phyloP scores from a whole-genome alignment of 2,888 invertebrate genomes.

The Acanthosepion pharaonis region DNA sequence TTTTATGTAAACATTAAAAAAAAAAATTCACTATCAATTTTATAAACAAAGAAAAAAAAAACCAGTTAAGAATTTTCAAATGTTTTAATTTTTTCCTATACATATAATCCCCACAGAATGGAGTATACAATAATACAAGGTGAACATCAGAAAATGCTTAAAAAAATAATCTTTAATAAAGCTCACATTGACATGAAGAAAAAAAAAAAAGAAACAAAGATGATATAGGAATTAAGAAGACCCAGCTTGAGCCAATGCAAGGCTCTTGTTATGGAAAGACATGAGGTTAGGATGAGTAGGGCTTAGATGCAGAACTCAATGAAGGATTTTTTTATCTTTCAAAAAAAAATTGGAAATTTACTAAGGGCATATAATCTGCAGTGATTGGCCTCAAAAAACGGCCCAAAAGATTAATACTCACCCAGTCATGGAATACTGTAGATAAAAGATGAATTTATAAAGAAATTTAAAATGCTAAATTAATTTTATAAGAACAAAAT shows the following conservation, averaged over 20 bases:
- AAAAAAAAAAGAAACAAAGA: background rate
- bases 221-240: background rate
- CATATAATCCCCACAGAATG: background rate
- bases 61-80: conserved; percentile 15
- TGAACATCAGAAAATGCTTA: background rate
- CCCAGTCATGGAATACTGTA: background rate
- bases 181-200: background rate
- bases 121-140: conserved; percentile 2
- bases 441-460: background rate
- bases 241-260: background rate
- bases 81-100: background rate
- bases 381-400: background rate
- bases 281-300: background rate
- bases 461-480: background rate
- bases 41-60: background rate
- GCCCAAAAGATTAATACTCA: background rate
- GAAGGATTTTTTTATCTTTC: background rate
- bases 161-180: background rate
- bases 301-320: background rate
- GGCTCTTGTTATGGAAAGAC: background rate
- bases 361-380: background rate
- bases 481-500: background rate
- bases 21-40: too few species aligned
- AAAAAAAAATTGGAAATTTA: background rate
- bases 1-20: too few species aligned